Percentiles rank a stretch among this genome's conserved stretches.
These are phyloP conservation scores for Eupsilia transversa DNA, from an alignment of 2,888 invertebrate species.

Conservation along the genomic window DNA sequence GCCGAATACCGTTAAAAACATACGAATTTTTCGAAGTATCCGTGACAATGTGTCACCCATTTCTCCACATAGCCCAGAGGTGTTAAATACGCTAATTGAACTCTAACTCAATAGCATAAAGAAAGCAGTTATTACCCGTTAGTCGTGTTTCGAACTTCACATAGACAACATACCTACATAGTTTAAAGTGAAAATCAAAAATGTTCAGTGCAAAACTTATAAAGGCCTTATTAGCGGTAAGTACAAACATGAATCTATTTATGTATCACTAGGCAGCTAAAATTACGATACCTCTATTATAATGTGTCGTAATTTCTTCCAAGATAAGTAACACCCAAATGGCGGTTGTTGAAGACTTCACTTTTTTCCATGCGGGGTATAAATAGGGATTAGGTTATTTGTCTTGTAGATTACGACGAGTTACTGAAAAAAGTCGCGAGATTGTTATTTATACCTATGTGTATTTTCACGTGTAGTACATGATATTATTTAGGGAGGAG, in stretches of 20 bases:
- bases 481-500: too few species aligned
- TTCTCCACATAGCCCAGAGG: conserved; percentile 75
- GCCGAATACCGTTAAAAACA: conserved; percentile 69
- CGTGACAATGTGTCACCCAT: conserved; percentile 79
- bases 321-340: conserved; percentile 32
- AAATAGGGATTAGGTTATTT: conserved; percentile 38
- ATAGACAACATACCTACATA: conserved; percentile 55
- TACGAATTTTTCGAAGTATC: conserved; percentile 63
- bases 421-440: conserved; percentile 11
- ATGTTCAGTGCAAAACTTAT: conserved; percentile 50
- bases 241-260: conserved; percentile 32
- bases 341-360: conserved; percentile 13
- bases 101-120: conserved; percentile 74
- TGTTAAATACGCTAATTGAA: conserved; percentile 85
- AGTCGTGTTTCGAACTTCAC: conserved; percentile 74
- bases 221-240: conserved; percentile 57
- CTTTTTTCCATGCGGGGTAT: conserved; percentile 41
- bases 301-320: conserved; percentile 18
- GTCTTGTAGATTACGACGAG: conserved; percentile 20
- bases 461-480: too few species aligned
- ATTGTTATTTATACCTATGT: neutral
- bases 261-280: neutral
- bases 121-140: conserved; percentile 77
- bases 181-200: conserved; percentile 37
- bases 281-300: conserved; percentile 2